phyloP scores from a whole-genome alignment of 1,140 invertebrate species.

The Trichonephila inaurata region DNA sequence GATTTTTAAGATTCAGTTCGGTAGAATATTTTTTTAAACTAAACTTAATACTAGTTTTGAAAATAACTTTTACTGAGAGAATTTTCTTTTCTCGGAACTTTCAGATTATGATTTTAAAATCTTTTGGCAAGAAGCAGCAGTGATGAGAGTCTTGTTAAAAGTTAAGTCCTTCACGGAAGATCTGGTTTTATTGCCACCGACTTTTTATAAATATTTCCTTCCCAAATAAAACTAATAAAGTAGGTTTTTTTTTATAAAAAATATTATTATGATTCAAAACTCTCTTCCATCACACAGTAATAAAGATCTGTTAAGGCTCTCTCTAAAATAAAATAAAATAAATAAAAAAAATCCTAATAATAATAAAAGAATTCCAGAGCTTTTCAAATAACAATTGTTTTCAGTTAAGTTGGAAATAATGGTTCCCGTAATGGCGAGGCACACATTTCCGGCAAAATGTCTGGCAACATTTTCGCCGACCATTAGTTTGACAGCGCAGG shows the following conservation, averaged over 20 bases:
- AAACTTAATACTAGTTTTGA: too few relatives aligned
- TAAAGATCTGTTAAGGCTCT: not conserved
- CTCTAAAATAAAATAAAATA: not conserved
- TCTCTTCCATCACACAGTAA: not conserved
- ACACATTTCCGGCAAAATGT: slow-evolving; percentile 62
- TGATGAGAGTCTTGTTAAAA: too few relatives aligned
- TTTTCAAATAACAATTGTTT: slow-evolving; percentile 57
- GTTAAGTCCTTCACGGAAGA: too few relatives aligned
- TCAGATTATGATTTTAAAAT: not conserved
- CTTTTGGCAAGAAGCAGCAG: too few relatives aligned
- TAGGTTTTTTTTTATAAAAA: too few relatives aligned
- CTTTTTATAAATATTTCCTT: too few relatives aligned
- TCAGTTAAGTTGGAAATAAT: slow-evolving; percentile 63
- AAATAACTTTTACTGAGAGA: too few relatives aligned
- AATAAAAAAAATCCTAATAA: not conserved
- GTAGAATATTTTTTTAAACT: too few relatives aligned
- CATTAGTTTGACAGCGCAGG: slow-evolving; percentile 71
- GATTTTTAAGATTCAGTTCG: too few relatives aligned
- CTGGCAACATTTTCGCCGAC: slow-evolving; percentile 60
- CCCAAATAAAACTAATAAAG: not conserved
- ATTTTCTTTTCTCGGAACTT: not conserved
- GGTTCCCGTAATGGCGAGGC: slow-evolving; percentile 42
- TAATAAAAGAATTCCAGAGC: not conserved
- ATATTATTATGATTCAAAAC: slow-evolving; percentile 5
- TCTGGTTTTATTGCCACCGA: too few relatives aligned